phyloP scores from a whole-genome alignment of 2,113 vertebrate genomes.

The Pangasianodon hypophthalmus region DNA sequence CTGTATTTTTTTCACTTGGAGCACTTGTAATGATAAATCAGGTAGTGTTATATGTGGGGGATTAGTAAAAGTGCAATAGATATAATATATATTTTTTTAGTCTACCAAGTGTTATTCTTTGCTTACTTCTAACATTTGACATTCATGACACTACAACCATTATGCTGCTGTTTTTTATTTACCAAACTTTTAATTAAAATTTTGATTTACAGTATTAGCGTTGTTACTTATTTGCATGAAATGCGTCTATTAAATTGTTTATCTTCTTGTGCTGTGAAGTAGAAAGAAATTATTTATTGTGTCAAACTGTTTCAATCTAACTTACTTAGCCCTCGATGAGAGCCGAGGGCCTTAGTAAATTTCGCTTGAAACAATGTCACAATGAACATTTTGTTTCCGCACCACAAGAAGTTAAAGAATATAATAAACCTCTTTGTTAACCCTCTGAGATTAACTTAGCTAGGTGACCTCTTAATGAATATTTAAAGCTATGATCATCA shows the following conservation, averaged over 20 bases:
- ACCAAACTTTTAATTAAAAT: slow-evolving; percentile 80
- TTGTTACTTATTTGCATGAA: slow-evolving; percentile 79
- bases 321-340: slow-evolving; percentile 42
- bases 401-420: slow-evolving; percentile 70
- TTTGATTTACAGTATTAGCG: slow-evolving; percentile 76
- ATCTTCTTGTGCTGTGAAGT: slow-evolving; percentile 70
- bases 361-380: slow-evolving; percentile 53
- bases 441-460: slow-evolving; percentile 70
- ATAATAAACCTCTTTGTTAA: slow-evolving; percentile 76
- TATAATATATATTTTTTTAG: slow-evolving; percentile 50
- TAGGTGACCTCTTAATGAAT: background rate
- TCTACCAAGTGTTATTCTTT: slow-evolving; percentile 75
- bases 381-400: slow-evolving; percentile 64
- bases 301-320: slow-evolving; percentile 61
- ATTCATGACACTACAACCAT: slow-evolving; percentile 82
- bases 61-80: slow-evolving; percentile 63
- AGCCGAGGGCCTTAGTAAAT: slow-evolving; percentile 48
- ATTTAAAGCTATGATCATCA: slow-evolving; percentile 36
- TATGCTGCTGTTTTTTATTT: slow-evolving; percentile 88
- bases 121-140: slow-evolving; percentile 77
- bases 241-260: slow-evolving; percentile 72
- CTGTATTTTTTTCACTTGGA: slow-evolving; percentile 55
- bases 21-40: slow-evolving; percentile 67
- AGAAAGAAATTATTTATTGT: slow-evolving; percentile 66
- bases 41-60: slow-evolving; percentile 63